A percentile compares a stretch with the other conserved stretches of the same genome.
These are phyloP conservation scores for Lysandra coridon DNA, from an alignment of 2,888 invertebrate genomes.

Conservation along the genomic window DNA sequence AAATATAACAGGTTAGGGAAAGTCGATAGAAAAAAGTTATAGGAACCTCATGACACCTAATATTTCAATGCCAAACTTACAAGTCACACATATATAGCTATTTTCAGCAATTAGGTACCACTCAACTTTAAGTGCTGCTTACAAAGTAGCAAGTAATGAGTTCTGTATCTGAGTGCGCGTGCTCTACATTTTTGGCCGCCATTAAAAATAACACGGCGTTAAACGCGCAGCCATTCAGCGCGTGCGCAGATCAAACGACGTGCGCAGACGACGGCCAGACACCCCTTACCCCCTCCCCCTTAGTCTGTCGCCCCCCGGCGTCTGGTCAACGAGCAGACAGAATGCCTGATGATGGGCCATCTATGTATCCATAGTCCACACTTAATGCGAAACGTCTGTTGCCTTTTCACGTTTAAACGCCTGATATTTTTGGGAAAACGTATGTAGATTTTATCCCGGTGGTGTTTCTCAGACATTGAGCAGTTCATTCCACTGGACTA, in stretches of 20 bases:
- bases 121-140: background rate
- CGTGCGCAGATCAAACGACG: conserved; percentile 61
- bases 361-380: background rate
- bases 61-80: too few relatives aligned
- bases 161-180: background rate
- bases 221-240: conserved; percentile 25
- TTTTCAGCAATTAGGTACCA: background rate
- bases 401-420: too few relatives aligned
- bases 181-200: conserved; percentile 1
- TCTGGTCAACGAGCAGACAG: background rate
- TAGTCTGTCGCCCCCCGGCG: conserved; percentile 29
- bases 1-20: too few relatives aligned
- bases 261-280: conserved; percentile 76
- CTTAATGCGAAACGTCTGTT: too few relatives aligned
- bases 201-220: conserved; percentile 22
- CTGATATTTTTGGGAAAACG: too few relatives aligned
- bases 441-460: too few relatives aligned
- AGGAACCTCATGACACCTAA: too few relatives aligned
- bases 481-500: too few relatives aligned
- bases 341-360: background rate
- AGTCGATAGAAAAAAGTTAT: too few relatives aligned
- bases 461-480: too few relatives aligned
- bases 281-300: conserved; percentile 43
- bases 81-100: too few relatives aligned
- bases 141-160: background rate